These are phyloP conservation scores for Candidula unifasciata DNA, from an alignment of 2,888 invertebrate genomes.

Conservation along the genomic window DNA sequence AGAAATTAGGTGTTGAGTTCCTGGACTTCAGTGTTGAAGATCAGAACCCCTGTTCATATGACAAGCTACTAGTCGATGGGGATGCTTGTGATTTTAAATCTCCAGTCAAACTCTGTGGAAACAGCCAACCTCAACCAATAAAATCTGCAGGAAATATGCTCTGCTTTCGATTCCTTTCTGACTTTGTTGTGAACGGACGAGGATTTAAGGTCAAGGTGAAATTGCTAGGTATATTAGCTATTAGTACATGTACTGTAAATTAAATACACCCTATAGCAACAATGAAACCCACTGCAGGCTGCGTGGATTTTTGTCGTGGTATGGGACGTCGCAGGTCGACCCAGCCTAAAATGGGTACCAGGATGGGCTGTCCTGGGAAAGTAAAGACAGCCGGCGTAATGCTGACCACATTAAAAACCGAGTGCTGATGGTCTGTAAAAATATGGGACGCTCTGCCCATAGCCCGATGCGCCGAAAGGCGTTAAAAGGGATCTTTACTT, in stretches of 20 bases:
- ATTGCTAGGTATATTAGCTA: conserved; percentile 1
- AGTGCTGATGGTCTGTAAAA: no score
- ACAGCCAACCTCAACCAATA: conserved; percentile 41
- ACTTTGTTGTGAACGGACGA: conserved; percentile 44
- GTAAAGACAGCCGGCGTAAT: no score
- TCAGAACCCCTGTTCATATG: conserved; percentile 40
- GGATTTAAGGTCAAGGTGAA: conserved; percentile 48
- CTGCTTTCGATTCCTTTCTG: conserved; percentile 53
- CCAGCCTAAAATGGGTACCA: no score
- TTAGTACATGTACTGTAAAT: background rate
- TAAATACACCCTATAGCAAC: no score
- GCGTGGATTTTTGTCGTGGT: no score
- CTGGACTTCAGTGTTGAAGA: conserved; percentile 43
- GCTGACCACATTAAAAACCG: no score
- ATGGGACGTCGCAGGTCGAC: no score
- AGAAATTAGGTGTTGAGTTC: conserved; percentile 39
- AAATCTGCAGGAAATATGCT: conserved; percentile 38
- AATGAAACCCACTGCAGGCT: no score
- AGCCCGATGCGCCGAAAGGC: no score
- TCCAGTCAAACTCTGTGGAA: conserved; percentile 52
- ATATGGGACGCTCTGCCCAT: no score
- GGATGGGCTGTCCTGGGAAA: no score
- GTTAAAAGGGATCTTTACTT: no score
- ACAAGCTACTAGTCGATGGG: conserved; percentile 49
- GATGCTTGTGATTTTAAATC: conserved; percentile 37